Conservation (phyloP, 1,140 invertebrate genomes). For the Sipha flava region DNA sequence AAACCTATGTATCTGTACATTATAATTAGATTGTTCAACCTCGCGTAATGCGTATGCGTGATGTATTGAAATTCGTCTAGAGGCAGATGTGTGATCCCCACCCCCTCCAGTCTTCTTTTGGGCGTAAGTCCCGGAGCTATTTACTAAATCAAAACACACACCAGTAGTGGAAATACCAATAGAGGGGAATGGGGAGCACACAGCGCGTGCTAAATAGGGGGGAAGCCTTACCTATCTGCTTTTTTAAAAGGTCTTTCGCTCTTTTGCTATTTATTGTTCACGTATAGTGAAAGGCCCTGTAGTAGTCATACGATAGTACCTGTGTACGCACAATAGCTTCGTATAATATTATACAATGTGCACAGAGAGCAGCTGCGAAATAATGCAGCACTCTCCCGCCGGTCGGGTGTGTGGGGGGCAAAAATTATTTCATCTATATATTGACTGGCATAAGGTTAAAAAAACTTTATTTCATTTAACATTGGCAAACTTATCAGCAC, state of each 20-base stretch:
- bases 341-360: background rate
- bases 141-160: conserved; percentile 24
- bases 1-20: background rate
- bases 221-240: conserved; percentile 1
- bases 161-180: background rate
- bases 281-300: conserved; percentile 3
- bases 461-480: no score
- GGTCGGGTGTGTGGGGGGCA: background rate
- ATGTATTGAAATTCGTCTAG: background rate
- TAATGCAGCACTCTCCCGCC: background rate
- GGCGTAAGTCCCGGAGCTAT: background rate
- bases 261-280: conserved; percentile 13
- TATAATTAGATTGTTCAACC: background rate
- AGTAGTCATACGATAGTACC: background rate
- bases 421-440: background rate
- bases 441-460: background rate
- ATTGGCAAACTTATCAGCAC: no score
- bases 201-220: conserved; percentile 23
- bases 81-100: background rate
- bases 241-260: background rate
- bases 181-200: background rate
- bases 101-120: background rate
- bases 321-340: conserved; percentile 12
- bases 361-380: background rate
- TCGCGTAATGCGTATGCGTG: background rate